phyloP scores from a whole-genome alignment of 2,797 vertebrate genomes.

The Argya squamiceps region DNA sequence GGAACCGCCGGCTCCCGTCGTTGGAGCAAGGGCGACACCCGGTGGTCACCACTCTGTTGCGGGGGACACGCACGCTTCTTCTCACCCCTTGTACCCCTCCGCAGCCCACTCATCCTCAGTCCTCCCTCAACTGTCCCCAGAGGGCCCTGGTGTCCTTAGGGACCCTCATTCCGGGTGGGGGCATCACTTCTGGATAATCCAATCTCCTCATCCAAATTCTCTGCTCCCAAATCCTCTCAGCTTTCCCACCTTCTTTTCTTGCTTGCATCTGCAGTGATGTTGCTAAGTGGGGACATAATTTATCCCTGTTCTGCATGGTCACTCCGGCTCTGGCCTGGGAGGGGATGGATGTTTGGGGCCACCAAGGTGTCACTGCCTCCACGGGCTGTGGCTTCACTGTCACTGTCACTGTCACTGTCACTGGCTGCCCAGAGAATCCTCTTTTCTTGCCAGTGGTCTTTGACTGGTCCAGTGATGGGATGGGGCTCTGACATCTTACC shows the following conservation, averaged over 20 bases:
- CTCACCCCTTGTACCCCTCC: accelerated
- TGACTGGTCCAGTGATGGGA: background rate
- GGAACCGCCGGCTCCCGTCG: background rate
- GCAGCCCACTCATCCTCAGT: accelerated
- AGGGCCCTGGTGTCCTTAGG: background rate
- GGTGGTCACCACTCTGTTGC: background rate
- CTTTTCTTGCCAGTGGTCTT: background rate
- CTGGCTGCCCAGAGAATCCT: background rate
- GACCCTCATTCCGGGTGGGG: accelerated
- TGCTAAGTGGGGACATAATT: background rate
- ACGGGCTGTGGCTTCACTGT: background rate
- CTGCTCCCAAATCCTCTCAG: background rate
- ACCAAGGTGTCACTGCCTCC: background rate
- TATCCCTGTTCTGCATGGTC: background rate
- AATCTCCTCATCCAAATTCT: background rate
- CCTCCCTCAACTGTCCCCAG: accelerated
- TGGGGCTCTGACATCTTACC: background rate
- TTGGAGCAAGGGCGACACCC: constrained; percentile 16
- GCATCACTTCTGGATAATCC: background rate
- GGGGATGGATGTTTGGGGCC: background rate
- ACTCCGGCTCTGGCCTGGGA: background rate
- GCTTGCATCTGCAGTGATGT: background rate
- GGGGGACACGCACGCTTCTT: accelerated
- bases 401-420: too few relatives aligned
- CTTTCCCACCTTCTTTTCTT: background rate